Percentiles rank a stretch among this genome's conserved stretches.
Evolutionary conservation across 2,888 invertebrate species (phyloP).

Genomic region (Daptonema setosum): DNA sequence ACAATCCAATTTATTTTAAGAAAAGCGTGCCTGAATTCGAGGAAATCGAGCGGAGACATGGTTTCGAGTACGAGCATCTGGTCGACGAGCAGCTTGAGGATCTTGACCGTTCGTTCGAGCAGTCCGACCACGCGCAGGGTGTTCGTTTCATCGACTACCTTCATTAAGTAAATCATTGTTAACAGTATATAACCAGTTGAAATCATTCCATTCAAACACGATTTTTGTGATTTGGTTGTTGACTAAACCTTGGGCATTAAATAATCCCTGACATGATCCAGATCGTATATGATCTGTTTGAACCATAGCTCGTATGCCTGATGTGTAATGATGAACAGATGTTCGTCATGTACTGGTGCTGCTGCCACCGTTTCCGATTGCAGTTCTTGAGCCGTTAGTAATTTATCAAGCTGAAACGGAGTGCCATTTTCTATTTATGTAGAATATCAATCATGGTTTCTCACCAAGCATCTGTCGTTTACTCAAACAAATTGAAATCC

Average conservation of each 20-base stretch:
- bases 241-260: constrained; percentile 36
- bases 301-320: constrained; percentile 96
- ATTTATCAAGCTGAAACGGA: constrained; percentile 48
- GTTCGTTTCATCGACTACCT: constrained; percentile 63
- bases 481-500: too few relatives aligned
- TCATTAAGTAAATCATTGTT: constrained; percentile 5
- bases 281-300: constrained; percentile 88
- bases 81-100: constrained; percentile 69
- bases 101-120: constrained; percentile 69
- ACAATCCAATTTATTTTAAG: too few relatives aligned
- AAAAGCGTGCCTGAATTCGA: constrained; percentile 60
- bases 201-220: too few relatives aligned
- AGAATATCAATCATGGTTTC: too few relatives aligned
- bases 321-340: constrained; percentile 86
- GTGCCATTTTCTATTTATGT: too few relatives aligned
- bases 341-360: constrained; percentile 70
- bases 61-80: constrained; percentile 93
- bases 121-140: constrained; percentile 76
- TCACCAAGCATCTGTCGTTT: too few relatives aligned
- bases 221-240: too few relatives aligned
- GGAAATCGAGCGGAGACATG: constrained; percentile 94
- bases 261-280: constrained; percentile 67
- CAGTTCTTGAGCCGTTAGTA: constrained; percentile 57
- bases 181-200: not conserved
- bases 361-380: constrained; percentile 42